Conservation (phyloP, 2,113 vertebrate genomes). For the Microcebus ravelobensis region DNA sequence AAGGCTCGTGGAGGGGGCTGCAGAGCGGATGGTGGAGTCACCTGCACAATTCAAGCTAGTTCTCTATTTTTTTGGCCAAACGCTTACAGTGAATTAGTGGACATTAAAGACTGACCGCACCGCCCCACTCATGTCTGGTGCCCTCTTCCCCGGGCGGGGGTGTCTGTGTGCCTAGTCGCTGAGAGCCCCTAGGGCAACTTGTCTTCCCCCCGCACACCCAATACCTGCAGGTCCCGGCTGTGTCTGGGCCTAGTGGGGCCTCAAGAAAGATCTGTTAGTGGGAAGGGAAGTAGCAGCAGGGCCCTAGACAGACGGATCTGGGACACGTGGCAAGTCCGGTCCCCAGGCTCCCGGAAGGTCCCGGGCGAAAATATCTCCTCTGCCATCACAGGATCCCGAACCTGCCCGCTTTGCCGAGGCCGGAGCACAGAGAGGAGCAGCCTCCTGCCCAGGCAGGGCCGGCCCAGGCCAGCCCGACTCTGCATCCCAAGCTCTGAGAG, state of each 20-base stretch:
- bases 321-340: background rate
- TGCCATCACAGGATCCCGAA: background rate
- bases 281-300: background rate
- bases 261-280: background rate
- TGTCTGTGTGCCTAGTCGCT: background rate
- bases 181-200: background rate
- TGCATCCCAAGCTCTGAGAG: background rate
- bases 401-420: background rate
- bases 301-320: background rate
- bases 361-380: background rate
- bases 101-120: fast-evolving
- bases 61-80: background rate
- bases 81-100: background rate
- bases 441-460: fast-evolving
- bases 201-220: background rate
- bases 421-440: background rate
- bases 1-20: background rate
- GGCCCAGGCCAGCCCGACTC: background rate
- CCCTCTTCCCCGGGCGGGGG: background rate
- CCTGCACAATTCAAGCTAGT: background rate
- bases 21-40: background rate
- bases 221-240: background rate
- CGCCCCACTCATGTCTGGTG: background rate
- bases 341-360: background rate
- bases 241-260: background rate